These are phyloP conservation scores for Cygnus atratus DNA, from an alignment of 2,113 vertebrate genomes.

Conservation along the genomic window DNA sequence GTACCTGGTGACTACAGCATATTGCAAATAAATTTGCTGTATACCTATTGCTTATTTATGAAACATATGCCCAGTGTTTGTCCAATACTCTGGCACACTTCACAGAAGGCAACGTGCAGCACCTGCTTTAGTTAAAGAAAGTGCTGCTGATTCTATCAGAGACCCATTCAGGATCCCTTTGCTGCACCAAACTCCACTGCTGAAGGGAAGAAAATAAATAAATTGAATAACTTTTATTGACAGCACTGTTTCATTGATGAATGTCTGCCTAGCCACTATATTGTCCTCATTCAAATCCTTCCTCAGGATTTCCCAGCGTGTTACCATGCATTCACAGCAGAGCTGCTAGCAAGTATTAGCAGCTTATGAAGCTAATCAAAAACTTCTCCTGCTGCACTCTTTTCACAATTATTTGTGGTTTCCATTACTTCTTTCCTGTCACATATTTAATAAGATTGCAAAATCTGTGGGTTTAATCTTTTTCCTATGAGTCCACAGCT, in stretches of 20 bases:
- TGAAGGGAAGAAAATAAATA: background rate
- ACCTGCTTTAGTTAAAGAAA: slow-evolving; percentile 18
- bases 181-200: slow-evolving; percentile 24
- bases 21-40: slow-evolving; percentile 34
- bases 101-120: background rate
- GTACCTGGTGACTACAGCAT: background rate
- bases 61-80: slow-evolving; percentile 23
- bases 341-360: background rate
- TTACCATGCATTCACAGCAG: accelerated
- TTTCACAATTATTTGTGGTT: background rate
- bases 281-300: background rate
- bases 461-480: background rate
- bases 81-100: background rate
- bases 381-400: background rate
- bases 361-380: background rate
- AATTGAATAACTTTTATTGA: background rate
- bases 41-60: slow-evolving; percentile 11
- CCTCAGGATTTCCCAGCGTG: background rate
- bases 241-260: background rate
- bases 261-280: background rate
- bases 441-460: background rate
- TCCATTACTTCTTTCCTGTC: background rate
- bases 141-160: background rate
- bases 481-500: background rate
- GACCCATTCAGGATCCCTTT: background rate